phyloP scores from a whole-genome alignment of 2,797 vertebrate genomes.

The Catostomus latipinnis region DNA sequence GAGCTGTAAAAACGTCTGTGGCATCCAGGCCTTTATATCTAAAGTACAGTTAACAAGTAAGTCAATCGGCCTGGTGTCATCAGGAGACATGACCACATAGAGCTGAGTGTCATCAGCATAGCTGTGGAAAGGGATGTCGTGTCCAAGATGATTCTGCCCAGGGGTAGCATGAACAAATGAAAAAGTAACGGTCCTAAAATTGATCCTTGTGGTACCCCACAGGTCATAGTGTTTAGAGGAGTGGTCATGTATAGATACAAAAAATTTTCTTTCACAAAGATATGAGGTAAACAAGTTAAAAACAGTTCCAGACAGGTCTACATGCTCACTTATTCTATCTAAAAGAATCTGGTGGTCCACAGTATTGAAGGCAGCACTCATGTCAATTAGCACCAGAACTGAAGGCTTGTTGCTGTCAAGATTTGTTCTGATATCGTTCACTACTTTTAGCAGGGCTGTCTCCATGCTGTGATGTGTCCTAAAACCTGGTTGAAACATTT shows the following conservation, averaged over 20 bases:
- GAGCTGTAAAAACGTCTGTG: background rate
- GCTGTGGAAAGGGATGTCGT: background rate
- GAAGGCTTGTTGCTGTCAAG: background rate
- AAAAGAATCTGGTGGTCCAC: background rate
- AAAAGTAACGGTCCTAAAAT: background rate
- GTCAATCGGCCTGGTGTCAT: background rate
- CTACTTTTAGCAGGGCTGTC: background rate
- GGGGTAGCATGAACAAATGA: background rate
- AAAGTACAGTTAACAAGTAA: background rate
- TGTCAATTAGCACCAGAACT: background rate
- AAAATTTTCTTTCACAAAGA: background rate
- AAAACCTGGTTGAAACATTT: background rate
- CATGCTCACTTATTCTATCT: background rate
- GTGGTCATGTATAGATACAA: background rate
- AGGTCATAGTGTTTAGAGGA: conserved; percentile 3
- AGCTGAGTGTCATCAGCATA: background rate
- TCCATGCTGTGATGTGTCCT: too few relatives aligned
- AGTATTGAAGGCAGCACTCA: background rate
- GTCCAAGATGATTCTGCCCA: background rate
- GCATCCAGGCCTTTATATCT: background rate
- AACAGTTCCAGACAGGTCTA: background rate
- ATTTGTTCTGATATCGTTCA: background rate
- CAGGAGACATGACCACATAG: background rate
- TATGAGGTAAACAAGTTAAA: background rate
- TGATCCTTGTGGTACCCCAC: background rate